phyloP scores from a whole-genome alignment of 2,888 invertebrate genomes.

The Parochlus steinenii region DNA sequence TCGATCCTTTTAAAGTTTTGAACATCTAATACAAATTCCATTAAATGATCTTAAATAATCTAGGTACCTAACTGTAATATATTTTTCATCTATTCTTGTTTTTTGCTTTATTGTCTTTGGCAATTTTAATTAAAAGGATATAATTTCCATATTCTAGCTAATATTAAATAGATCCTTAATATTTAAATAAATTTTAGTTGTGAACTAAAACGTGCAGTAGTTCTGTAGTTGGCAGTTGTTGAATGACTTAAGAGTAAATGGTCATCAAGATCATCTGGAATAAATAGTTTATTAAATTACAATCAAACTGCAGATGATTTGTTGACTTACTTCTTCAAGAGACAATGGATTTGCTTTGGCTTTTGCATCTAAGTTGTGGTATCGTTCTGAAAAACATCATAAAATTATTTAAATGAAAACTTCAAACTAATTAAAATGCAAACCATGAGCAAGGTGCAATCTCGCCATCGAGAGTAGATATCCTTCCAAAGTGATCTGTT shows the following conservation, averaged over 20 bases:
- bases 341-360: conserved; percentile 54
- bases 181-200: too few relatives aligned
- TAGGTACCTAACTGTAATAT: too few relatives aligned
- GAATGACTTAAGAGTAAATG: conserved; percentile 36
- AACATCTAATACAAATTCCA: too few relatives aligned
- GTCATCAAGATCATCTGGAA: conserved; percentile 48
- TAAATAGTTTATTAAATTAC: conserved; percentile 14
- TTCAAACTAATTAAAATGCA: conserved; percentile 11
- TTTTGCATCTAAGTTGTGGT: conserved; percentile 51
- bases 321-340: conserved; percentile 44
- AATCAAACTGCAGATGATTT: neutral
- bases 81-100: too few relatives aligned
- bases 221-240: neutral
- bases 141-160: too few relatives aligned
- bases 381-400: conserved; percentile 38
- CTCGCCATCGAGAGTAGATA: conserved; percentile 47
- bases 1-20: too few relatives aligned
- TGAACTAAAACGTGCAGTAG: neutral
- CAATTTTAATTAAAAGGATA: too few relatives aligned
- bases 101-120: too few relatives aligned
- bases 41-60: too few relatives aligned
- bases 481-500: conserved; percentile 34
- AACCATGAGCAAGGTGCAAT: conserved; percentile 45
- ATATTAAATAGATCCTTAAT: too few relatives aligned
- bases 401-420: conserved; percentile 13